Evolutionary conservation across 2,888 invertebrate genomes (phyloP).

Genomic region (Polymixis flavicincta): DNA sequence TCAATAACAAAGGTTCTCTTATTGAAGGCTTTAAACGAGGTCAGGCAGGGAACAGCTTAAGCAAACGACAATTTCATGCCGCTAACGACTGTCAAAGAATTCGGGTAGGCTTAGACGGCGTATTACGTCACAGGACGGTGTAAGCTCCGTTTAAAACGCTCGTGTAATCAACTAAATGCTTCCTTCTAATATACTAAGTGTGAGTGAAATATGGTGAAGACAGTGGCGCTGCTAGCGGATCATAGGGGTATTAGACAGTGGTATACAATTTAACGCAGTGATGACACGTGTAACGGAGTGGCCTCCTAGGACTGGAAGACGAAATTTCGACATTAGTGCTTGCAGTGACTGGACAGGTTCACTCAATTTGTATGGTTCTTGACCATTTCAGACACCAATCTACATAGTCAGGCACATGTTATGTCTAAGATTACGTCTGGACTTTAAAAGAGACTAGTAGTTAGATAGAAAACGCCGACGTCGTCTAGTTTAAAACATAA

Average conservation of each 20-base stretch:
- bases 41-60: conserved; percentile 60
- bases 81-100: conserved; percentile 64
- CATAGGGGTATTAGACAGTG: neutral
- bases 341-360: too few species aligned
- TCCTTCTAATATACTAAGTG: conserved; percentile 16
- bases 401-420: too few species aligned
- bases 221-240: neutral
- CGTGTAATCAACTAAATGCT: conserved; percentile 60
- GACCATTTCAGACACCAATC: too few species aligned
- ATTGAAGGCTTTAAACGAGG: conserved; percentile 56
- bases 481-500: too few species aligned
- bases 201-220: conserved; percentile 5
- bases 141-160: conserved; percentile 56
- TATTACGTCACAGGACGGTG: conserved; percentile 48
- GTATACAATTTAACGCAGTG: too few species aligned
- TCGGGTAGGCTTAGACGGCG: conserved; percentile 52
- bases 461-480: too few species aligned
- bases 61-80: conserved; percentile 64
- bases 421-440: too few species aligned
- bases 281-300: too few species aligned
- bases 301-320: too few species aligned
- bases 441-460: too few species aligned
- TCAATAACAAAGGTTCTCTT: conserved; percentile 54
- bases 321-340: too few species aligned
- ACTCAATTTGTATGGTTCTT: too few species aligned